Evolutionary conservation across 2,113 vertebrate genomes (phyloP).

Genomic region (Lycocorax pyrrhopterus): DNA sequence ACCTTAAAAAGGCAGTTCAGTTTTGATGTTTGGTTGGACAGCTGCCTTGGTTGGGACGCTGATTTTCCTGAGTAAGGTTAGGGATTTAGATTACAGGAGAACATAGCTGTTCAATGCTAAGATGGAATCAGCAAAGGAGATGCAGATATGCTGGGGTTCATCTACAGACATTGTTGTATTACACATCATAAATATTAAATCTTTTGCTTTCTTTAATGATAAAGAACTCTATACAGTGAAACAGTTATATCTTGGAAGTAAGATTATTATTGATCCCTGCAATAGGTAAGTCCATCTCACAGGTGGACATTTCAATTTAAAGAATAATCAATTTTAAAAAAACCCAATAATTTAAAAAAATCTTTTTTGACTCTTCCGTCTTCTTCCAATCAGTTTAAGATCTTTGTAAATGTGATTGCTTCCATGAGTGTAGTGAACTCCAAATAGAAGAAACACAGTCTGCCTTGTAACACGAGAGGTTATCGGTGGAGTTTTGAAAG

Average conservation of each 20-base stretch:
- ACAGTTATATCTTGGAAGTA: background rate
- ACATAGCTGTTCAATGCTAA: background rate
- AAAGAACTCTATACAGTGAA: background rate
- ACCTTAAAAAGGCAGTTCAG: background rate
- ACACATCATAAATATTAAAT: background rate
- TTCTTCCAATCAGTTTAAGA: background rate
- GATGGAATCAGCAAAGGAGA: background rate
- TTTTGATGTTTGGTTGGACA: background rate
- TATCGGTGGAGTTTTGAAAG: background rate
- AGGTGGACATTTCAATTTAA: background rate
- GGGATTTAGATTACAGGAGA: background rate
- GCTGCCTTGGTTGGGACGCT: background rate
- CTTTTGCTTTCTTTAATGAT: background rate
- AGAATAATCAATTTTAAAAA: background rate
- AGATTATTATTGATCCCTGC: background rate
- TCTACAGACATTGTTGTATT: background rate
- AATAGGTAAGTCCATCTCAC: background rate
- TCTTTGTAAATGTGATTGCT: background rate
- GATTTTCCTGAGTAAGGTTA: background rate
- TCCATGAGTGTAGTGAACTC: background rate
- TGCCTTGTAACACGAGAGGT: background rate
- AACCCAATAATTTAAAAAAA: background rate
- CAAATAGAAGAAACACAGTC: background rate
- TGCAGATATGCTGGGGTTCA: background rate
- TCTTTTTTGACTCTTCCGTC: background rate